A percentile compares a stretch with the other conserved stretches of the same genome.
phyloP scores from a whole-genome alignment of 2,797 vertebrate genomes.

The Mormyrops boulengeri region DNA sequence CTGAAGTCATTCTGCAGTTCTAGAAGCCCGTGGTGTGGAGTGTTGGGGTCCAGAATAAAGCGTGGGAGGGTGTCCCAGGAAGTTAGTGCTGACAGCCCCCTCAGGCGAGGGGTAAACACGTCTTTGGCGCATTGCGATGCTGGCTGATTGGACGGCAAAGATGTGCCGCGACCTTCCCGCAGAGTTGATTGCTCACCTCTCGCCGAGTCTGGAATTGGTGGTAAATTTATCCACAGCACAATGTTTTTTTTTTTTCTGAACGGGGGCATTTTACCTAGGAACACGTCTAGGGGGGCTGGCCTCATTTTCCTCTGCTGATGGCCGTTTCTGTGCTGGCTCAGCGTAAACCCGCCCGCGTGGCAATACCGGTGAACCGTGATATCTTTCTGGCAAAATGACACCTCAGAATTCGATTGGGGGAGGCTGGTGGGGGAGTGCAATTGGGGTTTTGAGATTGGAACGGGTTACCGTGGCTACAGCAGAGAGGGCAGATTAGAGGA shows the following conservation, averaged over 20 bases:
- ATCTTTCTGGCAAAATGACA: background rate
- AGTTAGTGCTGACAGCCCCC: background rate
- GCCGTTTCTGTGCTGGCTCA: background rate
- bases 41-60: background rate
- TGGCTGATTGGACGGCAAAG: constrained; percentile 12
- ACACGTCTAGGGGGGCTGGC: constrained; percentile 28
- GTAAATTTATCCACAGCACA: constrained; percentile 50
- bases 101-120: background rate
- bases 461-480: background rate
- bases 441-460: background rate
- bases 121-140: background rate
- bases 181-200: constrained; percentile 19
- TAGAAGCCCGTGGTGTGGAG: background rate
- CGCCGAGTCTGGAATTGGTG: constrained; percentile 28
- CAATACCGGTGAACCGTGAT: background rate
- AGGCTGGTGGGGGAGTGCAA: background rate
- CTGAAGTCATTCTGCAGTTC: background rate
- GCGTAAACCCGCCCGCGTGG: background rate
- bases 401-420: background rate
- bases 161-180: constrained; percentile 35
- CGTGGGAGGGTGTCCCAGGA: background rate
- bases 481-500: background rate
- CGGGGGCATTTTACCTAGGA: constrained; percentile 49
- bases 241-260: constrained; percentile 38
- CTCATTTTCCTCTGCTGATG: constrained; percentile 5